These are phyloP conservation scores for Tinea trinotella DNA, from an alignment of 2,888 invertebrate species.

Conservation along the genomic window DNA sequence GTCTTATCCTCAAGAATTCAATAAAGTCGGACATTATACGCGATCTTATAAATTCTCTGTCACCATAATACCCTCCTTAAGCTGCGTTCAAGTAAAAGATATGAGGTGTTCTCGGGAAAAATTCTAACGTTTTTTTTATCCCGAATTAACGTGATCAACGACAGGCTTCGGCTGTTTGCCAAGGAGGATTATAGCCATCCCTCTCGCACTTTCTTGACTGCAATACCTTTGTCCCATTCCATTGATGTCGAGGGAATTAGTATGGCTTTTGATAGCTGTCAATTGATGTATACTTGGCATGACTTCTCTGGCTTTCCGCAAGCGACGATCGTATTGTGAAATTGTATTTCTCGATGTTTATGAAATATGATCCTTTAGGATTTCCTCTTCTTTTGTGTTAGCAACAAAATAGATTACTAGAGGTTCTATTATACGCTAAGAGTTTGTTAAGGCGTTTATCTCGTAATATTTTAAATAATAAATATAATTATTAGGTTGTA, in stretches of 20 bases:
- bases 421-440: too few species aligned
- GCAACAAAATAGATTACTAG: too few species aligned
- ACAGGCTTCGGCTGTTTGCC: slow-evolving; percentile 46
- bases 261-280: neutral
- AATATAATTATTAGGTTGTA: too few species aligned
- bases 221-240: neutral
- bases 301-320: too few species aligned
- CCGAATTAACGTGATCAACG: slow-evolving; percentile 66
- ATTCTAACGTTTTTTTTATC: slow-evolving; percentile 7
- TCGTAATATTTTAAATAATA: too few species aligned
- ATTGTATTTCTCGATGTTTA: too few species aligned
- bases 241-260: neutral
- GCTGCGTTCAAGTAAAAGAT: slow-evolving; percentile 8
- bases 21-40: neutral
- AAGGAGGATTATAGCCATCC: neutral
- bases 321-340: too few species aligned
- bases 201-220: neutral
- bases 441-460: too few species aligned
- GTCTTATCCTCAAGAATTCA: slow-evolving; percentile 4
- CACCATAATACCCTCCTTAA: neutral
- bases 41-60: slow-evolving; percentile 4
- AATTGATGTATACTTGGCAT: too few species aligned
- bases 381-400: too few species aligned
- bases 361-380: too few species aligned
- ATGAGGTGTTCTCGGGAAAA: slow-evolving; percentile 8